Evolutionary conservation across 2,113 vertebrate genomes (phyloP).

Genomic region (Austrofundulus limnaeus): DNA sequence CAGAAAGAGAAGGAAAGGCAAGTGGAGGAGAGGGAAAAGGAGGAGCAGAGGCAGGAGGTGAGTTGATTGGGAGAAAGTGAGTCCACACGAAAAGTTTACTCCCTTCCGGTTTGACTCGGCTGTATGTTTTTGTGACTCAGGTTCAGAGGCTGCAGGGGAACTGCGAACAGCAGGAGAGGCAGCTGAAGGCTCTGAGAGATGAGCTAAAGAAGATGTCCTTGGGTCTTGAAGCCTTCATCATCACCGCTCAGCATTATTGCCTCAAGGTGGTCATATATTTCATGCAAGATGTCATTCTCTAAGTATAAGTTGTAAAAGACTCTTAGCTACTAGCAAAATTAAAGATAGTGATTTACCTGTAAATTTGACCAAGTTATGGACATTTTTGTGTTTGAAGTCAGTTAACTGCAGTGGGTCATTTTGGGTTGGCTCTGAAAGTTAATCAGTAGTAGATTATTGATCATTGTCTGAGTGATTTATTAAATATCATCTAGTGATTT

Average conservation of each 20-base stretch:
- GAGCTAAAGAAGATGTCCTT: slow-evolving; percentile 82
- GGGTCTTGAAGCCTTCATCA: slow-evolving; percentile 87
- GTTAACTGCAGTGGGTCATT: no score
- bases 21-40: slow-evolving; percentile 51
- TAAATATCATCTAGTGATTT: no score
- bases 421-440: no score
- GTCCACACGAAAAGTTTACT: no score
- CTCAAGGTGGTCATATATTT: slow-evolving; percentile 78
- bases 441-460: no score
- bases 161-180: slow-evolving; percentile 84
- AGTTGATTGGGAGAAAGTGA: slow-evolving; percentile 7
- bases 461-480: no score
- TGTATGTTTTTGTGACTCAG: slow-evolving; percentile 37
- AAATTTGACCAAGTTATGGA: no score
- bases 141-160: slow-evolving; percentile 84
- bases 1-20: slow-evolving; percentile 65
- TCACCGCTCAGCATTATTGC: slow-evolving; percentile 91
- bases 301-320: no score
- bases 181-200: slow-evolving; percentile 76
- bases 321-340: no score
- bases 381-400: no score
- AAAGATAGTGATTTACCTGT: no score
- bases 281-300: neutral
- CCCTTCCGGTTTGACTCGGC: neutral
- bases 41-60: slow-evolving; percentile 67